Conservation (phyloP, 2,113 vertebrate genomes). For the Reinhardtius hippoglossoides region DNA sequence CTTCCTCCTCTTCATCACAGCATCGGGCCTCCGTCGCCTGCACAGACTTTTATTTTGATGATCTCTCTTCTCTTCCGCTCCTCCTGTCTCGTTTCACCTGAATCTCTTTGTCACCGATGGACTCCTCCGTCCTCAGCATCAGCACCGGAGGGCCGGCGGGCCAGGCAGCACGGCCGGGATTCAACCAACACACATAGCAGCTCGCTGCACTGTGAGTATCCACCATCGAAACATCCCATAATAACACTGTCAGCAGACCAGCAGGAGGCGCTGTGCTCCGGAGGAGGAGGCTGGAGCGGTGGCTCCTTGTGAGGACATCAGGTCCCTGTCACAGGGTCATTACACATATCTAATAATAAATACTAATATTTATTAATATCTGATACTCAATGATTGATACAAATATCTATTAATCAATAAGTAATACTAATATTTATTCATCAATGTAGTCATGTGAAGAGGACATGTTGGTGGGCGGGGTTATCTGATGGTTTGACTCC, state of each 20-base stretch:
- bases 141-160: slow-evolving; percentile 62
- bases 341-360: background rate
- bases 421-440: too few species aligned
- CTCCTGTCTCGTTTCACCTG: background rate
- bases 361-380: too few species aligned
- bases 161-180: slow-evolving; percentile 47
- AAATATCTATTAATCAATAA: too few species aligned
- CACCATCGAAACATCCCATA: background rate
- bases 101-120: slow-evolving; percentile 45
- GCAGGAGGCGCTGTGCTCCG: background rate
- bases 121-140: slow-evolving; percentile 45
- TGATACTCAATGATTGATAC: too few species aligned
- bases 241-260: background rate
- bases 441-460: background rate
- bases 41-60: background rate
- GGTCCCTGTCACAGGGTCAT: slow-evolving; percentile 11
- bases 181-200: slow-evolving; percentile 48
- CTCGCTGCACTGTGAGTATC: slow-evolving; percentile 15
- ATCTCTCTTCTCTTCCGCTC: background rate
- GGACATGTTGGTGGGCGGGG: background rate
- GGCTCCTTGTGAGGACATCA: slow-evolving; percentile 24
- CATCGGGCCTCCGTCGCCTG: background rate
- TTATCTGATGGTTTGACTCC: background rate
- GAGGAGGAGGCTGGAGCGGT: background rate
- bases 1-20: slow-evolving; percentile 5